Conservation (phyloP, 2,113 vertebrate genomes). For the Mormyrus iriodes region DNA sequence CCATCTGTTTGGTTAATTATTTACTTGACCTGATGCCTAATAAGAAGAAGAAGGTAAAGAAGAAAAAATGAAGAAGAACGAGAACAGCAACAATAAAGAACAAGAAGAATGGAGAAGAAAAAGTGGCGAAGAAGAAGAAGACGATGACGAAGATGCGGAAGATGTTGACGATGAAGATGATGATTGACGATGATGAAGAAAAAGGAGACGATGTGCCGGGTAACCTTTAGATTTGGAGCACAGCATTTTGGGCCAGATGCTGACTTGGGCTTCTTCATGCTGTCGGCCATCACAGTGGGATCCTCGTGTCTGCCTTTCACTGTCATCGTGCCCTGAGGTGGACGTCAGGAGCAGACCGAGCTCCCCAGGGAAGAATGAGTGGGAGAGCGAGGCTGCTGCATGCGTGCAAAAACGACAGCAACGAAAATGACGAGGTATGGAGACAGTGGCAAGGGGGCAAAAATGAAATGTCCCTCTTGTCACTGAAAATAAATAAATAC, state of each 20-base stretch:
- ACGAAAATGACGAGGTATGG: neutral
- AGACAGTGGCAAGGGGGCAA: neutral
- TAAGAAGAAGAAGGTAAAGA: neutral
- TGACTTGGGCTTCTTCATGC: neutral
- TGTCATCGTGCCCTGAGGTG: constrained; percentile 15
- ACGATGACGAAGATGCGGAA: neutral
- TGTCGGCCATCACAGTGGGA: neutral
- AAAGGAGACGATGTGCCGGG: neutral
- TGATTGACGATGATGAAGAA: neutral
- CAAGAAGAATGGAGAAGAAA: neutral
- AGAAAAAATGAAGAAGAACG: neutral
- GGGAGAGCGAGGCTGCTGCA: neutral
- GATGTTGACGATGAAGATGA: neutral
- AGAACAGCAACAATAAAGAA: neutral
- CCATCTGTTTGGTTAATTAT: neutral
- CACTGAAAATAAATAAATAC: neutral
- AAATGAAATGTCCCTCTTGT: neutral
- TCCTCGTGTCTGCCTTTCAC: constrained; percentile 7
- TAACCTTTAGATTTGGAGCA: constrained; percentile 29
- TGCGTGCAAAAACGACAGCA: neutral
- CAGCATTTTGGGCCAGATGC: constrained; percentile 21
- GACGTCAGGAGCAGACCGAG: neutral
- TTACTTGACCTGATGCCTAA: neutral
- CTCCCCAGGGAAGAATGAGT: neutral
- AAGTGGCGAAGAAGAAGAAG: neutral